These are phyloP conservation scores for Drosophila robusta DNA, from an alignment of 2,888 invertebrate species.

Conservation along the genomic window DNA sequence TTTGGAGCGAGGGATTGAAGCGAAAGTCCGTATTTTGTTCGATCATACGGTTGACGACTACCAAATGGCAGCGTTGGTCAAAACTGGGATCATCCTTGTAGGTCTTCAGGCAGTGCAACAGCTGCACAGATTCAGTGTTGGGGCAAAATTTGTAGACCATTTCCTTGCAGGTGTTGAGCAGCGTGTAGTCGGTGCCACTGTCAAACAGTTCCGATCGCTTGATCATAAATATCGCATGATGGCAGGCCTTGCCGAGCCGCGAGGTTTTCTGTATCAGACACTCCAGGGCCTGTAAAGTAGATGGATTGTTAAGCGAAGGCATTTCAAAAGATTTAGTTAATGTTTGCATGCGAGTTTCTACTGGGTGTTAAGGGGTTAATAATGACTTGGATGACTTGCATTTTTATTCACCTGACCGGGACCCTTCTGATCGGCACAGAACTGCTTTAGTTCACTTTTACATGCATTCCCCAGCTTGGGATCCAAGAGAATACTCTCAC, in stretches of 20 bases:
- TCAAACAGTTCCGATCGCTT: slow-evolving; percentile 94
- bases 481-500: slow-evolving; percentile 95
- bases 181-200: slow-evolving; percentile 93
- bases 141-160: slow-evolving; percentile 95
- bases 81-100: slow-evolving; percentile 92
- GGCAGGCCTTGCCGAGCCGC: slow-evolving; percentile 89
- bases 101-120: slow-evolving; percentile 92
- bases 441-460: slow-evolving; percentile 90
- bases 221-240: slow-evolving; percentile 92
- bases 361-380: slow-evolving; percentile 33
- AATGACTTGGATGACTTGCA: slow-evolving; percentile 69
- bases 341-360: slow-evolving; percentile 4
- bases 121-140: slow-evolving; percentile 88
- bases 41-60: slow-evolving; percentile 94
- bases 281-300: slow-evolving; percentile 89
- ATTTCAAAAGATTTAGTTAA: neutral
- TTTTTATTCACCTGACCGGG: slow-evolving; percentile 86
- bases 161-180: slow-evolving; percentile 93
- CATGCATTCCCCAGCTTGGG: slow-evolving; percentile 94
- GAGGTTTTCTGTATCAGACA: slow-evolving; percentile 90
- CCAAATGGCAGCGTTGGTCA: slow-evolving; percentile 92
- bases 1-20: slow-evolving; percentile 93
- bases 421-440: slow-evolving; percentile 90
- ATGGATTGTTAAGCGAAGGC: neutral
- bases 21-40: slow-evolving; percentile 96